Evolutionary conservation across 2,888 invertebrate genomes (phyloP).

Genomic region (Petrophora chlorosata): DNA sequence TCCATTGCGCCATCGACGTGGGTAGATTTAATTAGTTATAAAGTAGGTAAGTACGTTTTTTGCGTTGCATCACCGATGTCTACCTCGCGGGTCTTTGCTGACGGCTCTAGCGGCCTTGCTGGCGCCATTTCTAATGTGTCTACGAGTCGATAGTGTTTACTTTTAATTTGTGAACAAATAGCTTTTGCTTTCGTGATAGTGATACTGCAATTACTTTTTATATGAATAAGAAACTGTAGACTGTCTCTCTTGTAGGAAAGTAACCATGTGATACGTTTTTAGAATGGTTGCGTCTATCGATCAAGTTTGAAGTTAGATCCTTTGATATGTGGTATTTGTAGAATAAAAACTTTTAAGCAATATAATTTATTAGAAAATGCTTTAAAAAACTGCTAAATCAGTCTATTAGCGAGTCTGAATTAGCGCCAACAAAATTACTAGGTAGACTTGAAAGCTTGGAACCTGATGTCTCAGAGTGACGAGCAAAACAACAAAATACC

Average conservation of each 20-base stretch:
- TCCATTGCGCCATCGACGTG: slow-evolving; percentile 72
- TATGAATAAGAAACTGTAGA: neutral
- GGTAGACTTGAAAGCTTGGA: no score
- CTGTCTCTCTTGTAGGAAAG: neutral
- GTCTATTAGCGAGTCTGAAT: no score
- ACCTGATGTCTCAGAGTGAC: no score
- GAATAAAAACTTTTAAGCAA: no score
- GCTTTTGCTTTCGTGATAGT: slow-evolving; percentile 15
- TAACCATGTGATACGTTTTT: no score
- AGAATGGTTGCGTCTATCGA: no score
- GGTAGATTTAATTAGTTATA: slow-evolving; percentile 80
- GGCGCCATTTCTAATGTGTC: slow-evolving; percentile 43
- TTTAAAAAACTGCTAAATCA: no score
- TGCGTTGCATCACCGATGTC: slow-evolving; percentile 61
- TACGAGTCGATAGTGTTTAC: slow-evolving; percentile 14
- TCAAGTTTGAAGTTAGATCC: no score
- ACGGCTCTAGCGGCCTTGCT: slow-evolving; percentile 36
- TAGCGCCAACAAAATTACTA: no score
- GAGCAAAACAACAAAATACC: no score
- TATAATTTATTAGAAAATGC: no score
- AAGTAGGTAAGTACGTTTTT: slow-evolving; percentile 36
- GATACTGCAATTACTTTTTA: slow-evolving; percentile 8
- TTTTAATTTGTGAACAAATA: slow-evolving; percentile 20
- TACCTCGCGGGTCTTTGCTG: slow-evolving; percentile 14
- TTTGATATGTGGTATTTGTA: no score